A percentile compares a stretch with the other conserved stretches of the same genome.
These are phyloP conservation scores for Sparidentex hasta DNA, from an alignment of 2,797 vertebrate species.

Conservation along the genomic window DNA sequence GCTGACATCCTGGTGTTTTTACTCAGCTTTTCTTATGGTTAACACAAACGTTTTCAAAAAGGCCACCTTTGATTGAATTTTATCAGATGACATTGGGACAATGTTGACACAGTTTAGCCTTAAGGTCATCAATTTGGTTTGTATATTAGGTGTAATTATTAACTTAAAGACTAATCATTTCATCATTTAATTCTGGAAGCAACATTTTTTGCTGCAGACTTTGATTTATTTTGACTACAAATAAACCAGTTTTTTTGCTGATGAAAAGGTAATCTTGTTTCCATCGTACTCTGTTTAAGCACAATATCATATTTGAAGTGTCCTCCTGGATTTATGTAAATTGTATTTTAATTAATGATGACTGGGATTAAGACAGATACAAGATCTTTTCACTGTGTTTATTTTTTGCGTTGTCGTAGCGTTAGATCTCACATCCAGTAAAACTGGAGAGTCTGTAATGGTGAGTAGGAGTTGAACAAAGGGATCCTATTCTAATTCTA, in stretches of 20 bases:
- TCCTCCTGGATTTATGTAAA: not conserved
- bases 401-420: too few species aligned
- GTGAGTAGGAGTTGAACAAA: not conserved
- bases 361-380: too few species aligned
- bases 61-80: not conserved
- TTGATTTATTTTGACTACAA: conserved; percentile 20
- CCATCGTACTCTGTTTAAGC: not conserved
- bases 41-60: not conserved
- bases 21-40: conserved; percentile 1
- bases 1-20: conserved; percentile 26
- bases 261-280: conserved; percentile 22
- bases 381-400: too few species aligned
- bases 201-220: conserved; percentile 11
- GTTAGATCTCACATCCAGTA: too few species aligned
- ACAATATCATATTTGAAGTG: not conserved
- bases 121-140: conserved; percentile 32
- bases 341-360: conserved; percentile 2
- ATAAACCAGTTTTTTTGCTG: conserved; percentile 7
- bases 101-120: conserved; percentile 16
- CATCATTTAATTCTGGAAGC: conserved; percentile 15
- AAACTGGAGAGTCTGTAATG: too few species aligned
- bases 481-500: not conserved
- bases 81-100: conserved; percentile 13
- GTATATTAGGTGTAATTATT: conserved; percentile 52
- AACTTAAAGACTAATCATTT: conserved; percentile 41